Evolutionary conservation across 2,888 invertebrate genomes (phyloP).

Genomic region (Acrocera orbiculus): DNA sequence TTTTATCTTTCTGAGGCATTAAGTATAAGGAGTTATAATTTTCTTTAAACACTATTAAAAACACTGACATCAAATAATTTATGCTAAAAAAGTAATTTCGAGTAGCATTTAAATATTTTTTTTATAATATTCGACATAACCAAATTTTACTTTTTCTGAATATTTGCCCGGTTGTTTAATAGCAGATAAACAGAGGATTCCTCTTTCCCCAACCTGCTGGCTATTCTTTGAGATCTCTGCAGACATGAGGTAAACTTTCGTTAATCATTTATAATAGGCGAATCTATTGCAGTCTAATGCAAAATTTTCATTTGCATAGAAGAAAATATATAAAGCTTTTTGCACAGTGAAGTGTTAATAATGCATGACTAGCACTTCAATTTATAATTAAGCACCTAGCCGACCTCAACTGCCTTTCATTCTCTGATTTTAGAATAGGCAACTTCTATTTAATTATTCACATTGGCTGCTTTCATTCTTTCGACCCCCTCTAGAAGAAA

Average conservation of each 20-base stretch:
- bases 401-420: slow-evolving; percentile 1
- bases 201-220: background rate
- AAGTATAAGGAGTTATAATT: too few relatives aligned
- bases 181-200: background rate
- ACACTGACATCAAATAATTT: too few relatives aligned
- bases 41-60: too few relatives aligned
- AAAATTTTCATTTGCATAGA: slow-evolving; percentile 4
- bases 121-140: too few relatives aligned
- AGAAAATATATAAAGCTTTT: slow-evolving; percentile 3
- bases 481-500: background rate
- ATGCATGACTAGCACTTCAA: slow-evolving; percentile 4
- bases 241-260: background rate
- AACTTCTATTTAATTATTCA: slow-evolving; percentile 5
- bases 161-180: background rate
- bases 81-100: too few relatives aligned
- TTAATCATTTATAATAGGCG: background rate
- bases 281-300: background rate
- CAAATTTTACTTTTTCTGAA: too few relatives aligned
- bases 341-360: slow-evolving; percentile 6
- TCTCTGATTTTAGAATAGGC: slow-evolving; percentile 4
- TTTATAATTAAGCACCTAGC: slow-evolving; percentile 6
- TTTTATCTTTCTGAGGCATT: too few relatives aligned
- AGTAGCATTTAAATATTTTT: too few relatives aligned
- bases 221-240: background rate
- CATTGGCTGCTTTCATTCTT: slow-evolving; percentile 2